Evolutionary conservation across 2,113 vertebrate genomes (phyloP).

Genomic region (Puntigrus tetrazona): DNA sequence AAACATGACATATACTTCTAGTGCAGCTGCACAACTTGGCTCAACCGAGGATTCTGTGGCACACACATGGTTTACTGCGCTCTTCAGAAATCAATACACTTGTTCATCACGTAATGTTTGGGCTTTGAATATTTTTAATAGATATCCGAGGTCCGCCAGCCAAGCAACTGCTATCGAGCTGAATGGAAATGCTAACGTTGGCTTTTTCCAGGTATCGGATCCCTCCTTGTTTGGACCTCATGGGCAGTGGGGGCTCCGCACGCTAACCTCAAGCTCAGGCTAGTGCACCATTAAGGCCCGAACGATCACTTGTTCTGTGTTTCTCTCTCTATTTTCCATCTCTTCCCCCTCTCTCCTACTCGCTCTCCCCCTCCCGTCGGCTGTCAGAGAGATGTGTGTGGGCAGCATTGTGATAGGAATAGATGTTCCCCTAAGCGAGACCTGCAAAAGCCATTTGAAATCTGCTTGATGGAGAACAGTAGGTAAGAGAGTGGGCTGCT

Average conservation of each 20-base stretch:
- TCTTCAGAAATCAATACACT: constrained; percentile 26
- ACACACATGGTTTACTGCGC: constrained; percentile 19
- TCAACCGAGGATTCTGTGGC: not conserved
- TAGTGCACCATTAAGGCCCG: constrained; percentile 48
- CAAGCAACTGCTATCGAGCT: not conserved
- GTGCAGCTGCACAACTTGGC: too few relatives aligned
- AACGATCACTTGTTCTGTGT: constrained; percentile 2
- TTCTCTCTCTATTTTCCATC: constrained; percentile 21
- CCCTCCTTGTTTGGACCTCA: not conserved
- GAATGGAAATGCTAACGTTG: not conserved
- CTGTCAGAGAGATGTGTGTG: constrained; percentile 75
- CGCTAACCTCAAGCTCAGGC: constrained; percentile 29
- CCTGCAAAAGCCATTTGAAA: constrained; percentile 79
- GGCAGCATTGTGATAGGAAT: constrained; percentile 82
- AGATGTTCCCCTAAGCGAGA: constrained; percentile 79
- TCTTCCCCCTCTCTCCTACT: constrained; percentile 39
- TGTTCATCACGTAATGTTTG: constrained; percentile 15
- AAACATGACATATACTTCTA: too few relatives aligned
- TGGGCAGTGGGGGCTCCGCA: not conserved
- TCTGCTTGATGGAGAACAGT: constrained; percentile 79
- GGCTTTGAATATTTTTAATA: constrained; percentile 26
- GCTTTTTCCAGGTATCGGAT: not conserved
- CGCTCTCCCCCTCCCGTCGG: constrained; percentile 40
- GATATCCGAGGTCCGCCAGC: constrained; percentile 32
- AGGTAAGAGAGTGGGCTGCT: constrained; percentile 76